Evolutionary conservation across 2,113 vertebrate species (phyloP), one percentile per base, ranked within the genome.

Genomic region (Emydura subglobosa): DNA sequence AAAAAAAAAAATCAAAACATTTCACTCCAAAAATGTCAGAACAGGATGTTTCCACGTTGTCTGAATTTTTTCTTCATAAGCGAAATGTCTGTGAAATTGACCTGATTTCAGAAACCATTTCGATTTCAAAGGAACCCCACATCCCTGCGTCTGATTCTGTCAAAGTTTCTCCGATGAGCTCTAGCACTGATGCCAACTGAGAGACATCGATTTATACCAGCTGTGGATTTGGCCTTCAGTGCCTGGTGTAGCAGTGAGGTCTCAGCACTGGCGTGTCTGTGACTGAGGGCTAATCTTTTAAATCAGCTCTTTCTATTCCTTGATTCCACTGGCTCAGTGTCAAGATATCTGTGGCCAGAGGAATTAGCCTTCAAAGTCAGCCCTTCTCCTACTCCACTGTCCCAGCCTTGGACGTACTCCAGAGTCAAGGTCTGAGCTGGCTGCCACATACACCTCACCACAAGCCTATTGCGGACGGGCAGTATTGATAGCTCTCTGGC

Each of bases 401-500:
- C 55, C 34, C 14, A 19, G 14, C 10, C 21, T 72, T 83, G 79
- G 83, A 47, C 72, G 5, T 16, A 21, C 74, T 51, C 72, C 90
- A 91, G 81, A 68, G 68, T 21, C 51, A 42, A 49, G 29, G 14
- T 57, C 65, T 0, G 0, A 14, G 59, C 84, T 91, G 94, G 24
- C 80, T 50, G 0, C 61, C 17, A 65, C 47, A 78, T 27, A 12
- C 55, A 93, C 74, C 57, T 94, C 57, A 72, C 86, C 47, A 0
- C 59, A 68, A 83, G 90, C 91, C 65, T 80, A 19, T 57, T 10
- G 47, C 89, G 90, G 86, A 61, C 29, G 83, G 11, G 34, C 8
- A 10, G 51, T 5, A 59, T 82, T 93, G 95, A 89, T 91, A 88
- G 88, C 85, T 96, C 93, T 90, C 93, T 74, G 74, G 91, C 79